These are phyloP conservation scores for Tortrix viridana DNA, from an alignment of 2,888 invertebrate species.

Conservation along the genomic window DNA sequence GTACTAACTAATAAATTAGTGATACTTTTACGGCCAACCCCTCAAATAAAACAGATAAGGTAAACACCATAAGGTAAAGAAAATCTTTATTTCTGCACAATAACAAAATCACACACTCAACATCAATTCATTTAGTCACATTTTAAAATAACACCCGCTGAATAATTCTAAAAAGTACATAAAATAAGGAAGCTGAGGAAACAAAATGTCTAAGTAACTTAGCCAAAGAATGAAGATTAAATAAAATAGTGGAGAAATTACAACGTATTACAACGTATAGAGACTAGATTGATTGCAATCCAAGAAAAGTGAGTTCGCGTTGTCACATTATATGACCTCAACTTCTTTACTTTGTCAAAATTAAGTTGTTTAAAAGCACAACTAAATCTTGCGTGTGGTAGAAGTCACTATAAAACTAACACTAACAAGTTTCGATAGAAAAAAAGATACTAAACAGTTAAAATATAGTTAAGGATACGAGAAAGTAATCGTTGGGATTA, in stretches of 20 bases:
- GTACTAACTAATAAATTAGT: too few relatives aligned
- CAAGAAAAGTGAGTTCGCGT: constrained; percentile 41
- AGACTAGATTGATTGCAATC: constrained; percentile 19
- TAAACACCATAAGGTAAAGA: constrained; percentile 38
- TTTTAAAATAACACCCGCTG: constrained; percentile 48
- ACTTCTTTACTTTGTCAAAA: constrained; percentile 68
- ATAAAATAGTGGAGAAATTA: constrained; percentile 29
- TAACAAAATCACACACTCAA: constrained; percentile 62
- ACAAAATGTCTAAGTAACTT: constrained; percentile 60
- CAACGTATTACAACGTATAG: constrained; percentile 16
- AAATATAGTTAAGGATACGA: constrained; percentile 3
- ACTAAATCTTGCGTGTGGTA: constrained; percentile 13
- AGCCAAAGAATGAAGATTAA: constrained; percentile 39
- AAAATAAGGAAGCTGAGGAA: constrained; percentile 75
- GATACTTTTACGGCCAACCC: too few relatives aligned
- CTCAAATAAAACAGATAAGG: constrained; percentile 8
- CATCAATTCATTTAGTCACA: constrained; percentile 60
- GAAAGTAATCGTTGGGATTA: constrained; percentile 19
- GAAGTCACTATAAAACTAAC: constrained; percentile 21
- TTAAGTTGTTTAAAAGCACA: constrained; percentile 53
- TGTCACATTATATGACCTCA: constrained; percentile 74
- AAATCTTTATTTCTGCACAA: constrained; percentile 59
- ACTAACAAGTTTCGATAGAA: neutral
- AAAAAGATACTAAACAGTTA: constrained; percentile 20
- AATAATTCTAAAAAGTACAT: constrained; percentile 56